Conservation (phyloP, 2,797 vertebrate genomes). For the Cossypha polioptera region DNA sequence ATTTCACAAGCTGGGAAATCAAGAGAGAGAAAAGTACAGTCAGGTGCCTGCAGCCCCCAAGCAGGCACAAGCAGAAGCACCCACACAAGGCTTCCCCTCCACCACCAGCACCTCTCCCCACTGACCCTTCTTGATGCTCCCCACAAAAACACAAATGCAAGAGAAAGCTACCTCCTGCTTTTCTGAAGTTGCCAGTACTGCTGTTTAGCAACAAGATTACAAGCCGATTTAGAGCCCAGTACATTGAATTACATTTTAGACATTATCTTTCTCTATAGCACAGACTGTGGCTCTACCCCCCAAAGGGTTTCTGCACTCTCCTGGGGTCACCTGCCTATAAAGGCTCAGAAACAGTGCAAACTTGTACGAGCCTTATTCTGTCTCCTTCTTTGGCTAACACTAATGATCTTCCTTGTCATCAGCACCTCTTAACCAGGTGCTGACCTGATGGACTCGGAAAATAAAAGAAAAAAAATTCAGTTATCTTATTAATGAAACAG, state of each 20-base stretch:
- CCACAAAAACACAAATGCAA: not conserved
- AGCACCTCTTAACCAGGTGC: not conserved
- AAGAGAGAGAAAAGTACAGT: not conserved
- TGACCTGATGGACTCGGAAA: not conserved
- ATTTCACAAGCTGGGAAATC: not conserved
- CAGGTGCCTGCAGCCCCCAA: not conserved
- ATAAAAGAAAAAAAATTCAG: not conserved
- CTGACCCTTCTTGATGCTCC: not conserved
- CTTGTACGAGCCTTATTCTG: not conserved
- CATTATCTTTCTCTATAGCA: not conserved
- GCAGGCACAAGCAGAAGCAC: not conserved
- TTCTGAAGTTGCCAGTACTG: not conserved
- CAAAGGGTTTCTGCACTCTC: not conserved
- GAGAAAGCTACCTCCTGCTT: not conserved
- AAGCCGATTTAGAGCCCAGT: not conserved
- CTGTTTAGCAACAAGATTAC: not conserved
- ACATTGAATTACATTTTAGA: not conserved
- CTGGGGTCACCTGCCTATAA: not conserved
- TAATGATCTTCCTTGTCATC: not conserved
- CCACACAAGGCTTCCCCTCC: not conserved
- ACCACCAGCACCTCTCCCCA: not conserved
- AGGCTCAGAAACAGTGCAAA: not conserved
- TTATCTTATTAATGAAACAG: not conserved
- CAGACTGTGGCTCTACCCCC: not conserved
- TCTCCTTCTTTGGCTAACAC: not conserved